Evolutionary conservation across 2,797 vertebrate species (phyloP), one percentile per base, ranked within the genome.

Genomic region (Tinamus major): DNA sequence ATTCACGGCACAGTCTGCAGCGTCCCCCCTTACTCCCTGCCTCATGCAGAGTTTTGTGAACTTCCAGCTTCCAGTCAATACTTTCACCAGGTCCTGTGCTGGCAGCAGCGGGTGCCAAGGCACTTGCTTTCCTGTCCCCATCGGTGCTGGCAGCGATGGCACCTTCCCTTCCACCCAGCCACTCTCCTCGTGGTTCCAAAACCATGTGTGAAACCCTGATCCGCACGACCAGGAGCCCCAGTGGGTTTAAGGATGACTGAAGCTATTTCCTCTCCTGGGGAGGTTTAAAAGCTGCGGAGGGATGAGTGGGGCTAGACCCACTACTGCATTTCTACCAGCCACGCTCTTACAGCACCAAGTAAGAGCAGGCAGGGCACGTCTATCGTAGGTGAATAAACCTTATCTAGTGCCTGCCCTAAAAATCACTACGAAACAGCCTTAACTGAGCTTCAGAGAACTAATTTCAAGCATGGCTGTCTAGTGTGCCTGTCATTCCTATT

Each of bases 391-490:
- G 95, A 94, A 95, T 83, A 92, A 97, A 94, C 92, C 95, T 91
- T 26, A 48, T 89, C 26, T 93, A 94, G 79, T 79, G 95, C 93
- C 31, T 77, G 94, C 94, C 95, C 96, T 95, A 67, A 94, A 97
- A 97, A 97, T 49, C 95, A 76, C 96, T 53, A 53, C 24, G 58
- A 86, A 96, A 93, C 96, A 93, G 97, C 96, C 95, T 92, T 92
- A 87, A 92, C 85, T 79, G 93, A 88, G 97, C 97, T 95, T 44
- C 83, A 55, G 96, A 94, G 79, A 97, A 98, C 97, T 98, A 96
- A 97, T 97, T 97, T 97, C 97, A 97, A 97, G 98, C 96, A 97
- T 96, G 96, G 97, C 97, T 97, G 97, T 98, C 97, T 98, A 98
- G 97, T 96, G 97, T 97, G 96, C 97, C 97, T 96, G 97, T 97